Base-by-base conservation (phyloP, 2,888 invertebrate genomes). In the Noctuana brunneofusca region DNA sequence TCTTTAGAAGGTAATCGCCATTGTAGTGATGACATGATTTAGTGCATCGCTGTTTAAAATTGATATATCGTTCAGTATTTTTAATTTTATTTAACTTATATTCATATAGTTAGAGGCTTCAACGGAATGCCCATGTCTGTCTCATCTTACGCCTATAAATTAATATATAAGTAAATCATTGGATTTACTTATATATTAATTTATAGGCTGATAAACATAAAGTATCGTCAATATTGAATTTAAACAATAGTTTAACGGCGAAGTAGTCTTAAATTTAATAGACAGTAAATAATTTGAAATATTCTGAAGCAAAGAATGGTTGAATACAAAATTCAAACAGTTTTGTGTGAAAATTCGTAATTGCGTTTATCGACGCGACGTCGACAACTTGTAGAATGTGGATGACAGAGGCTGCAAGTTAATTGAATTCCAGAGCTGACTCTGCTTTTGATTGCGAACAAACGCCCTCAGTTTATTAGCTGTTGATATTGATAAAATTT, bases 1-100 rank as follows among this genome's bases (percentile, higher is more conserved):
- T 75, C 89, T 89, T 86, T 90, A 76, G 87, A 82, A 87, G 87
- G 81, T 81, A 69, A 70, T 73, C 69, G 75, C 79, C 77, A 80
- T 84, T 88, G 83, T 86, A 76, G 67, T 68, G 69, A 70, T 79
- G 78, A 84, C 84, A 77, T 84, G 81, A 85, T 87, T 81, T 70
- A 71, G 63, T 64, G 64, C 64, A 38, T 38, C 12, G 4, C n/a
- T 6, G 20, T 53, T 20, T 2, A 48, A 48, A 48, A 54, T 22
- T 32, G 41, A 22, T 53, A 32, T 58, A 14, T 43, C 11, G 14
- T 38, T 35, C 11, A 18, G 8, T 35, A 41, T 27, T 22, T 41
- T 16, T 41, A 20, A 41, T 27, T 54, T 30, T 5, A 9, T 53
- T 22, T 27, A 1, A 4, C 27, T 2, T 8, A 27, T 27, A 27